phyloP scores from a whole-genome alignment of 2,797 vertebrate genomes.

The Coluber constrictor region DNA sequence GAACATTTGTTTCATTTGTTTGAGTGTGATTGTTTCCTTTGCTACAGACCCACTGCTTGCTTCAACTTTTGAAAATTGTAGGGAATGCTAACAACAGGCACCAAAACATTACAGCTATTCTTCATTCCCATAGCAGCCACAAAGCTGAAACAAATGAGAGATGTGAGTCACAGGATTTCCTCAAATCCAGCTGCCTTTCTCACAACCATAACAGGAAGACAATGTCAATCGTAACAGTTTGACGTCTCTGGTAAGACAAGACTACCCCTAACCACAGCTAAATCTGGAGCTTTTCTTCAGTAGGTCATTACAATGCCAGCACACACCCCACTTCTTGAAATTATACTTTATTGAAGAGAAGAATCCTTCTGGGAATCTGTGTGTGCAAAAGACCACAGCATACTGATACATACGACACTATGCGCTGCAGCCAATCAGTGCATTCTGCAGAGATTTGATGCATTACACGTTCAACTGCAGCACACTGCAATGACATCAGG shows the following conservation, averaged over 20 bases:
- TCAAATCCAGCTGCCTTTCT: neutral
- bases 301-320: neutral
- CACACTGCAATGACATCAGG: slow-evolving; percentile 27
- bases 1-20: neutral
- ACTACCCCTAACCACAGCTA: neutral
- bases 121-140: neutral
- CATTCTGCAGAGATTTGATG: slow-evolving; percentile 51
- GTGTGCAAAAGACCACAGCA: slow-evolving; percentile 9
- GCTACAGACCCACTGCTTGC: neutral
- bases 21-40: neutral
- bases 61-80: slow-evolving; percentile 9
- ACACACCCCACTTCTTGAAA: neutral
- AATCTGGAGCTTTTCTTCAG: neutral
- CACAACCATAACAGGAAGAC: neutral
- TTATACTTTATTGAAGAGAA: neutral
- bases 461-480: slow-evolving; percentile 63
- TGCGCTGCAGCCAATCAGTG: slow-evolving; percentile 24
- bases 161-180: neutral
- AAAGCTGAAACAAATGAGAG: neutral
- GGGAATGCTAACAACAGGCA: neutral
- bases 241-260: neutral
- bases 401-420: neutral
- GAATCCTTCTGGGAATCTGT: neutral
- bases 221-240: neutral
- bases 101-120: neutral